A percentile compares a stretch with the other conserved stretches of the same genome.
Conservation (phyloP, 23 tunicate genomes). For the Trididemnum nubilum region DNA sequence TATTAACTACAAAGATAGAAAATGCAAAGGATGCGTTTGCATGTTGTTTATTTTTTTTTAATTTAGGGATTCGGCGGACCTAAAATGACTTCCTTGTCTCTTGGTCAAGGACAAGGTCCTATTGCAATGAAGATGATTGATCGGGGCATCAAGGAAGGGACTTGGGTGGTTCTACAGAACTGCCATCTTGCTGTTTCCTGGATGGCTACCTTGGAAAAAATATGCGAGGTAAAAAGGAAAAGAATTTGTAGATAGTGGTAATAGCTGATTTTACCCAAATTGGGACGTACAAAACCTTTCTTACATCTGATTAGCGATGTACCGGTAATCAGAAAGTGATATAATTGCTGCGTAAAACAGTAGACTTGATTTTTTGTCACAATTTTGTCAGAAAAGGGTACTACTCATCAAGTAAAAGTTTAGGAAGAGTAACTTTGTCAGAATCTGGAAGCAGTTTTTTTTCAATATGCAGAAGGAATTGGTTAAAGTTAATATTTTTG, state of each 20-base stretch:
- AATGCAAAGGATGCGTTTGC: too few species aligned
- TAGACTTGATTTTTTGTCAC: too few species aligned
- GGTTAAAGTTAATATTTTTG: too few species aligned
- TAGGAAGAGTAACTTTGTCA: too few species aligned
- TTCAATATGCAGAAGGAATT: too few species aligned
- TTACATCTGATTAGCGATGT: neutral
- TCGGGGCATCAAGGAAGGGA: constrained; percentile 87
- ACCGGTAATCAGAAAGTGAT: neutral
- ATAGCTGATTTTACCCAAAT: neutral
- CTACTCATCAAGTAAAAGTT: too few species aligned
- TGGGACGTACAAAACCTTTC: neutral
- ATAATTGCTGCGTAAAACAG: too few species aligned
- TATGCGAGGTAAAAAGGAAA: constrained; percentile 83
- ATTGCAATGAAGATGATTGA: constrained; percentile 98
- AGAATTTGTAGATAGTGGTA: too few species aligned
- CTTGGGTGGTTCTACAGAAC: constrained; percentile 97
- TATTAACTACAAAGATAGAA: too few species aligned
- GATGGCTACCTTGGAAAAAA: constrained; percentile 97
- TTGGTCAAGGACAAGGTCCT: constrained; percentile 99
- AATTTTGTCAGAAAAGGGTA: too few species aligned
- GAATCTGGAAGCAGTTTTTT: too few species aligned
- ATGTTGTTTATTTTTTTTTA: too few species aligned
- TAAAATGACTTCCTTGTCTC: constrained; percentile 82
- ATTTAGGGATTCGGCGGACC: constrained; percentile 93
- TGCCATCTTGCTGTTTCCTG: constrained; percentile 97